phyloP scores from a whole-genome alignment of 1,140 invertebrate species.

The Drosophila bocki region DNA sequence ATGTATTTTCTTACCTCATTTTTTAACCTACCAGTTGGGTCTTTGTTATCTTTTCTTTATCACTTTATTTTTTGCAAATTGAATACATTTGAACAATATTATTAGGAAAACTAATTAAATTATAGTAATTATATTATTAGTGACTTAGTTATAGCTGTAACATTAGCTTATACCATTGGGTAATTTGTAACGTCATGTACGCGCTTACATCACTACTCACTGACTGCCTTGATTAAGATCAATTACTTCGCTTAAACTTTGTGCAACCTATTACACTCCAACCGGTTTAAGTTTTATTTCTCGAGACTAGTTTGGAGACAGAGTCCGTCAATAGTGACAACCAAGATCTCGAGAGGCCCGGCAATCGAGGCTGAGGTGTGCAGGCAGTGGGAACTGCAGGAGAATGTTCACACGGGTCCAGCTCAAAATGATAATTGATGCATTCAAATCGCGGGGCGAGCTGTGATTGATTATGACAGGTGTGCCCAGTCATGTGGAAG shows the following conservation, averaged over 20 bases:
- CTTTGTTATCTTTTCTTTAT: too few species aligned
- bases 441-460: conserved; percentile 67
- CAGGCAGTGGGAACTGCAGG: conserved; percentile 18
- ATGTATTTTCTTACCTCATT: too few species aligned
- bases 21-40: too few species aligned
- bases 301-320: conserved; percentile 39
- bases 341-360: background rate
- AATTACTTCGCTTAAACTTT: conserved; percentile 25
- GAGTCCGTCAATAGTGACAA: conserved; percentile 54
- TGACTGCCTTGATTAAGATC: conserved; percentile 46
- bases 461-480: conserved; percentile 78
- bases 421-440: conserved; percentile 68
- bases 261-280: conserved; percentile 31
- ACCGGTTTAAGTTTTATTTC: conserved; percentile 29
- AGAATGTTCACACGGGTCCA: conserved; percentile 68
- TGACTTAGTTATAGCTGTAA: background rate
- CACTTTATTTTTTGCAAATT: too few species aligned
- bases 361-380: conserved; percentile 7
- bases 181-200: conserved; percentile 8
- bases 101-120: too few species aligned
- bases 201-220: conserved; percentile 26
- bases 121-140: too few species aligned
- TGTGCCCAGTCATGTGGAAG: conserved; percentile 72
- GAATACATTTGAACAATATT: too few species aligned
- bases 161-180: background rate